Evolutionary conservation across 2,113 vertebrate species (phyloP), one percentile per base, ranked within the genome.

Genomic region (Tretioscincus oriximinensis): DNA sequence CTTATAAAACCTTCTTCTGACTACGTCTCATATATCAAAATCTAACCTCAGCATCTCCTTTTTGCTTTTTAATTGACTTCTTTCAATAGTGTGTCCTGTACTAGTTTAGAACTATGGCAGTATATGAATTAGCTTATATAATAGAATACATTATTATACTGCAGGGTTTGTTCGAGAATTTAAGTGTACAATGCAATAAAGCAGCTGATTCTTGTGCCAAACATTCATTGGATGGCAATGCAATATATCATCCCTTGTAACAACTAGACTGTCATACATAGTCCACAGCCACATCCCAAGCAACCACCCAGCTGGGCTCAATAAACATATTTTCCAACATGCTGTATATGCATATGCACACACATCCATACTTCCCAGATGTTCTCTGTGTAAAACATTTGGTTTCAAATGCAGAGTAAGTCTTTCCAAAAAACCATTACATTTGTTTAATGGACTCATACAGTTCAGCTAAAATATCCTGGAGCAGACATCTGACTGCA

Each of bases 341-440:
- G 81, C 90, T 90, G 73, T 64, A 76, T 70, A 85, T 81, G 89
- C 89, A 89, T 80, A 92, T 90, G 92, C 90, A 90, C 80, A 92
- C 89, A 93, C 87, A 93, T 91, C 91, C 92, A 88, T 88, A 87
- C 83, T 92, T 92, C 92, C 94, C 95, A 96, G 95, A 95, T 96
- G 95, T 94, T 94, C 94, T 91, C 91, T 92, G 84, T 94, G 94
- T 93, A 93, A 94, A 94, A 94, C 94, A 95, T 94, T 92, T 93
- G 95, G 93, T 93, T 90, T 91, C 88, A 94, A 93, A 93, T 88
- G 91, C 0, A 54, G 82, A 81, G 90, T 2, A 21, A 88, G 92
- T 87, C 91, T 92, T 94, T 91, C 91, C 93, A 95, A 75, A 90
- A 94, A 95, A 88, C 88, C 84, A 94, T 94, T 93, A 92, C 91